A percentile compares a stretch with the other conserved stretches of the same genome.
phyloP scores from a whole-genome alignment of 2,888 invertebrate species.

The Xestoiulus laeticollis region DNA sequence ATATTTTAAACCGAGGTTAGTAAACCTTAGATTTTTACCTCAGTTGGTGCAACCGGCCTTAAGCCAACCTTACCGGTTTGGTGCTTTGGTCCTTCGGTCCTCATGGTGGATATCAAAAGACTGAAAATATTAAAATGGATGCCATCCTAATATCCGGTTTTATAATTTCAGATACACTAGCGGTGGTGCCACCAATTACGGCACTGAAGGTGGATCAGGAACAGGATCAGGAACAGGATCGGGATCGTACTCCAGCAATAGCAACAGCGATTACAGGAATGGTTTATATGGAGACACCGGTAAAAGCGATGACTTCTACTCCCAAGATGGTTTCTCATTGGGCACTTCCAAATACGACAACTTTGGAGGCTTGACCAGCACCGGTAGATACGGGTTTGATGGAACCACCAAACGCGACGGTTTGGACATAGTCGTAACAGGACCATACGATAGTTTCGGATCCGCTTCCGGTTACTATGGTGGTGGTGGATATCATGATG shows the following conservation, averaged over 20 bases:
- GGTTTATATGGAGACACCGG: constrained; percentile 32
- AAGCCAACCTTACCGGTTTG: no score
- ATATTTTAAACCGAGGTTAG: no score
- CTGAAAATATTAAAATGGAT: no score
- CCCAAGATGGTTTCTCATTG: not conserved
- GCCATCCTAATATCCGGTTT: no score
- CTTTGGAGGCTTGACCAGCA: not conserved
- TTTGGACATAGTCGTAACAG: not conserved
- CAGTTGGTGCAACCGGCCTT: no score
- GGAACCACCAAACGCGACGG: not conserved
- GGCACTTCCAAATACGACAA: constrained; percentile 36
- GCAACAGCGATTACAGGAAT: constrained; percentile 34
- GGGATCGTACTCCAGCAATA: not conserved
- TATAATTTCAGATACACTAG: not conserved
- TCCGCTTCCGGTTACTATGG: not conserved
- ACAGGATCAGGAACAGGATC: not conserved
- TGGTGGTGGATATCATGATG: not conserved
- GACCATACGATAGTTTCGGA: not conserved
- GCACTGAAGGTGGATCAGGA: not conserved
- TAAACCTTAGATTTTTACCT: no score
- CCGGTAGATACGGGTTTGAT: not conserved
- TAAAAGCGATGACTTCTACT: constrained; percentile 27
- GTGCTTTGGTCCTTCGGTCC: no score
- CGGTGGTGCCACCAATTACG: constrained; percentile 12
- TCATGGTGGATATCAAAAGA: no score